phyloP scores from a whole-genome alignment of 2,888 invertebrate species.

The Esperia sulphurella region DNA sequence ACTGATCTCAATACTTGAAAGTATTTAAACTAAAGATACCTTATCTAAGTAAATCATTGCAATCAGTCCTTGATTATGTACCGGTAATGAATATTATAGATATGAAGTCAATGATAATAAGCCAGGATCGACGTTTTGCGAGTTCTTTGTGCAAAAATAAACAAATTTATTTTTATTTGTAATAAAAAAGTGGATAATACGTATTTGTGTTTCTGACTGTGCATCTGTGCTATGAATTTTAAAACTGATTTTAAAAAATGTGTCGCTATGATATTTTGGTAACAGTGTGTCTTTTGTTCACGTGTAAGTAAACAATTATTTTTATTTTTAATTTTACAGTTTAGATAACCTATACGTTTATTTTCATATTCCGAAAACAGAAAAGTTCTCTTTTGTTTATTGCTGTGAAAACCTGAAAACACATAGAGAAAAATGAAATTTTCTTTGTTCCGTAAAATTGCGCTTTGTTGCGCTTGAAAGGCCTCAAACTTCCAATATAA shows the following conservation, averaged over 20 bases:
- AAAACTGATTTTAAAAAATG: slow-evolving; percentile 12
- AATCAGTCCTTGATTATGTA: slow-evolving; percentile 35
- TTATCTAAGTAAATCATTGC: slow-evolving; percentile 31
- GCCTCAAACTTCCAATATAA: no score
- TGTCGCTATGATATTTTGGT: slow-evolving; percentile 13
- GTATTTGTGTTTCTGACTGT: neutral
- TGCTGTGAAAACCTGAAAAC: no score
- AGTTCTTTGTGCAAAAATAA: slow-evolving; percentile 17
- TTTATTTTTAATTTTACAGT: no score
- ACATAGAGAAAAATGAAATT: no score
- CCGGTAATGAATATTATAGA: slow-evolving; percentile 27
- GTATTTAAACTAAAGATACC: neutral
- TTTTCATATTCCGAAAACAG: no score
- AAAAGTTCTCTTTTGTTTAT: neutral
- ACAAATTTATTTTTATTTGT: slow-evolving; percentile 16
- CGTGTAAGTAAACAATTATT: slow-evolving; percentile 24
- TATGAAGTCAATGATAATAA: slow-evolving; percentile 19
- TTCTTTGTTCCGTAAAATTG: no score
- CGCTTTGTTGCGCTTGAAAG: no score
- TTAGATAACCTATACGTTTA: no score
- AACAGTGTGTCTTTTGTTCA: slow-evolving; percentile 10
- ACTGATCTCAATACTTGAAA: neutral
- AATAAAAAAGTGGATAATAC: neutral
- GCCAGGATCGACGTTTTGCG: slow-evolving; percentile 18
- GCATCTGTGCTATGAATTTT: neutral